Conservation (phyloP, 2,888 invertebrate genomes). For the Hypselothyrea guttata region DNA sequence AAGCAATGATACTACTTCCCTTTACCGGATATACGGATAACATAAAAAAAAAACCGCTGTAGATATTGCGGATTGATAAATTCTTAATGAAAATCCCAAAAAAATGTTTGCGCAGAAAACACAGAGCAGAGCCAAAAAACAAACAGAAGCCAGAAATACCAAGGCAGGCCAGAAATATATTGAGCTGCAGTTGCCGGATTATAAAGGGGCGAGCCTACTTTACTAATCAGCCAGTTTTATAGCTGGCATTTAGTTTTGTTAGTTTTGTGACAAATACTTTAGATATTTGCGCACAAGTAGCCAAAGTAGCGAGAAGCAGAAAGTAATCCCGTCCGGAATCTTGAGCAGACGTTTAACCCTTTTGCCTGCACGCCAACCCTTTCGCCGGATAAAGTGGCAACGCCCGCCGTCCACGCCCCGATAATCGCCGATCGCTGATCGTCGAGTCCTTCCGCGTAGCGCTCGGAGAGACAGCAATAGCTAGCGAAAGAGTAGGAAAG, state of each 20-base stretch:
- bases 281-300: slow-evolving; percentile 36
- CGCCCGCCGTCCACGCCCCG: slow-evolving; percentile 38
- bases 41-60: no score
- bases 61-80: no score
- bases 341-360: slow-evolving; percentile 46
- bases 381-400: slow-evolving; percentile 55
- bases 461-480: not conserved
- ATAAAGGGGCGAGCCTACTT: slow-evolving; percentile 65
- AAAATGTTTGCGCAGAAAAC: no score
- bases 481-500: no score
- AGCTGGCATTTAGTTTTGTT: slow-evolving; percentile 71
- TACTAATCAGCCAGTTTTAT: slow-evolving; percentile 72
- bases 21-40: no score
- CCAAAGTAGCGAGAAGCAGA: slow-evolving; percentile 10
- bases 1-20: no score
- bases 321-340: slow-evolving; percentile 26
- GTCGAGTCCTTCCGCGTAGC: slow-evolving; percentile 64
- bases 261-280: slow-evolving; percentile 39
- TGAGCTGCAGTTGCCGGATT: not conserved
- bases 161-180: no score
- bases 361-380: slow-evolving; percentile 28
- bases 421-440: slow-evolving; percentile 5
- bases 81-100: no score
- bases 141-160: slow-evolving; percentile 24
- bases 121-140: not conserved